Percentiles rank a stretch among this genome's conserved stretches.
phyloP scores from a whole-genome alignment of 2,797 vertebrate species.

The Phoebastria nigripes region DNA sequence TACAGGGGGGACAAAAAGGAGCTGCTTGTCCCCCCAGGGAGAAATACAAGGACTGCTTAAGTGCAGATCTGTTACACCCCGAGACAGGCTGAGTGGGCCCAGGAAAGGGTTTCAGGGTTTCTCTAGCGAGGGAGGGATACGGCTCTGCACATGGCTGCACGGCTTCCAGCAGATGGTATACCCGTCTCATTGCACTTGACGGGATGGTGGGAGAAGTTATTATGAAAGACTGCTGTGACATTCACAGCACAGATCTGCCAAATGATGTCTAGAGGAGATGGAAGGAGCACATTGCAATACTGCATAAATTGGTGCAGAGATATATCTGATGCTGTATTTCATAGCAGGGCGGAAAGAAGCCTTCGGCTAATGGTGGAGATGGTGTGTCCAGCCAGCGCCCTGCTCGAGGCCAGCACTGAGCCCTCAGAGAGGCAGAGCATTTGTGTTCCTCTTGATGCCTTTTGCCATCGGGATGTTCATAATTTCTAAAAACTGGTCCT shows the following conservation, averaged over 20 bases:
- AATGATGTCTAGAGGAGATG: conserved; percentile 34
- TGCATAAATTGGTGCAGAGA: conserved; percentile 39
- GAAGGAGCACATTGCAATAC: neutral
- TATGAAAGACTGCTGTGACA: conserved; percentile 59
- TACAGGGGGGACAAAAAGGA: neutral
- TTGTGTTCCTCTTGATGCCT: neutral
- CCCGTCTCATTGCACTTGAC: neutral
- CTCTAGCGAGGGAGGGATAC: neutral
- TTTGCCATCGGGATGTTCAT: rapidly evolving
- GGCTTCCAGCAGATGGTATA: conserved; percentile 38
- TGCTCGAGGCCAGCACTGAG: neutral
- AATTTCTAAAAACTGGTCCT: neutral
- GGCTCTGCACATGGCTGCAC: neutral
- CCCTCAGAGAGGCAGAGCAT: neutral
- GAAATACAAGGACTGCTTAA: neutral
- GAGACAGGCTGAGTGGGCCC: neutral
- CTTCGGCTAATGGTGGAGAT: rapidly evolving
- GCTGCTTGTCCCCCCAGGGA: rapidly evolving
- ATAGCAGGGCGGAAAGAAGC: neutral
- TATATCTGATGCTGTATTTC: neutral
- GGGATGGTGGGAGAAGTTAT: conserved; percentile 62
- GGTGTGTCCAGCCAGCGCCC: neutral
- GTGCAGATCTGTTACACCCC: neutral
- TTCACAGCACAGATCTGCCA: conserved; percentile 65
- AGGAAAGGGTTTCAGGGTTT: neutral